These are phyloP conservation scores for Gonioctena quinquepunctata DNA, from an alignment of 1,140 invertebrate species.

Conservation along the genomic window DNA sequence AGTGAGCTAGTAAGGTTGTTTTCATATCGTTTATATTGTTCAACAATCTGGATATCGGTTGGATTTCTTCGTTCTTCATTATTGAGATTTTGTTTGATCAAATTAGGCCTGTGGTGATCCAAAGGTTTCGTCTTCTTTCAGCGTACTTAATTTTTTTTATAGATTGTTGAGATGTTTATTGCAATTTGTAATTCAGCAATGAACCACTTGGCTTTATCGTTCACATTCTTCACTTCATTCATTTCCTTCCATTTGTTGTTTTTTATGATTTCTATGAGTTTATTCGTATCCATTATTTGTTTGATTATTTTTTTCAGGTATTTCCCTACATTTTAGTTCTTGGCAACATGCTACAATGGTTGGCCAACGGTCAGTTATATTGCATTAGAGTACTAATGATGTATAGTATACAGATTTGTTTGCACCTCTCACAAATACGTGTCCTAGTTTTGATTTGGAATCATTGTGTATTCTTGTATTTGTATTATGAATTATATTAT, in stretches of 20 bases:
- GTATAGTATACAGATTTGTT: not conserved
- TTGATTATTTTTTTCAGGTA: no score
- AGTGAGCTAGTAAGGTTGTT: not conserved
- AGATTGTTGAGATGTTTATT: no score
- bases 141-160: no score
- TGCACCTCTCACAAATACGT: no score
- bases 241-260: no score
- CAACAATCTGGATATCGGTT: not conserved
- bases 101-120: not conserved
- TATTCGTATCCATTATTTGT: no score
- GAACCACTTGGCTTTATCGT: not conserved
- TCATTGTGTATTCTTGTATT: no score
- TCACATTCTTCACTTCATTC: no score
- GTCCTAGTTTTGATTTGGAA: no score
- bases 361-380: not conserved
- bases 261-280: no score
- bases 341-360: not conserved
- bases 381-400: not conserved
- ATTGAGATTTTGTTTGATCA: not conserved
- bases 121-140: not conserved
- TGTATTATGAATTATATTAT: no score
- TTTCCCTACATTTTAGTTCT: no score
- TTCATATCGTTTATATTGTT: not conserved
- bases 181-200: not conserved
- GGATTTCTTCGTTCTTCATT: not conserved